A percentile compares a stretch with the other conserved stretches of the same genome.
phyloP scores from a whole-genome alignment of 2,797 vertebrate genomes.

The Stomatorhinus walkeri region DNA sequence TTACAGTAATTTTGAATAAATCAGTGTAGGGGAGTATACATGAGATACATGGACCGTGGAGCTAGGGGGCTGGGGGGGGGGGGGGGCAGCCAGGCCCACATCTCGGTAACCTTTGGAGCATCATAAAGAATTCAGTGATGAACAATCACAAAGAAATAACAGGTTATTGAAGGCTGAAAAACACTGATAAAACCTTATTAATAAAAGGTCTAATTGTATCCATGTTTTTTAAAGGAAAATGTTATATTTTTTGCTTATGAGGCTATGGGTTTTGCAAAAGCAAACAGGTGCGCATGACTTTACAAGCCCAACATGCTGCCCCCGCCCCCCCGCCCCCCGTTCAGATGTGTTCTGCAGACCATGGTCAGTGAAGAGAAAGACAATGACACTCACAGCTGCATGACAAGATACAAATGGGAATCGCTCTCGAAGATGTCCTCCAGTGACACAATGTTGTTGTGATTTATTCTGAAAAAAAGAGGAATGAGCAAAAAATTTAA shows the following conservation, averaged over 20 bases:
- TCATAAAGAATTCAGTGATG: background rate
- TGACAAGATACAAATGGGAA: conserved; percentile 92
- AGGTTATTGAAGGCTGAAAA: background rate
- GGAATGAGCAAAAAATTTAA: background rate
- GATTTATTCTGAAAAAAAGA: conserved; percentile 76
- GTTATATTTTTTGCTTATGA: background rate
- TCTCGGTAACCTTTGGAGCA: background rate
- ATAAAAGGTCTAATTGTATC: background rate
- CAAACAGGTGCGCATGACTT: background rate
- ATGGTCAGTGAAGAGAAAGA: background rate
- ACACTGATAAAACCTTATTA: background rate
- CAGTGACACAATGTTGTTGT: conserved; percentile 89
- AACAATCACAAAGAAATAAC: background rate
- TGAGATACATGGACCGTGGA: background rate
- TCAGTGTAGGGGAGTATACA: background rate
- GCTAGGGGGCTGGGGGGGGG: background rate
- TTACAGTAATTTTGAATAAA: background rate
- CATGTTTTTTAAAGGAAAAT: background rate
- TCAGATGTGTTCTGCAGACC: background rate
- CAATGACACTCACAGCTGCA: conserved; percentile 86
- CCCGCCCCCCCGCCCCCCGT: background rate
- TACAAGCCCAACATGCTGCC: background rate
- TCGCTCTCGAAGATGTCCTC: conserved; percentile 94
- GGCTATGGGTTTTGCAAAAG: background rate
- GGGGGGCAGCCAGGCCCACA: background rate